Evolutionary conservation across 2,797 vertebrate genomes (phyloP), one percentile per base, ranked within the genome.

Genomic region (Poliocrania exsul): DNA sequence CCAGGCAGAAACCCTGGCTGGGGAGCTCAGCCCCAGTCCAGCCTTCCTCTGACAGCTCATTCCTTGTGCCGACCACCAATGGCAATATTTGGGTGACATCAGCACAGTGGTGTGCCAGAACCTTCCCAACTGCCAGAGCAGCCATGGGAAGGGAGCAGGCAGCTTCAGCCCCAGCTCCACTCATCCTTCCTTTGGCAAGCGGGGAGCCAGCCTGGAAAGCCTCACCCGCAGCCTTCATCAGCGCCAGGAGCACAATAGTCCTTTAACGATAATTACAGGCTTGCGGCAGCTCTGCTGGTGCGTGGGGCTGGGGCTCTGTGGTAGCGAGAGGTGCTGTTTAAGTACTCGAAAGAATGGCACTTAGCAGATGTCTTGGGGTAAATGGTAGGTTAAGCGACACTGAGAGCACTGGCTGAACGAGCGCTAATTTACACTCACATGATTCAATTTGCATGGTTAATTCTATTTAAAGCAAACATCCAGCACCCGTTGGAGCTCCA

Each of bases 221-320:
- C 47, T 88, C 87, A 87, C 82, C 86, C 33, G 40, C 92, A 44
- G 46, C 81, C 81, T 93, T 96, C 79, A 90, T 94, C 83, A 93
- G 77, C 44, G 28, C 90, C 61, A 92, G 87, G 47, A 49, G 71
- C 97, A 97, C 97, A 97, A 97, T 96, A 88, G 96, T 6, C 72
- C 95, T 95, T 88, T 96, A 96, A 97, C 96, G 96, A 97, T 97
- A 97, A 97, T 97, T 87, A 88, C 83, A 97, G 96, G 93, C 95
- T 97, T 97, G 92, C 38, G 12, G 72, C 81, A 62, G 95, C 94
- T 86, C 88, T 64, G 86, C 86, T 86, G 90, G 70, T 86, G 70
- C 11, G 2, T 7, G 64, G 80, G 83, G 81, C 78, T 69, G 81
- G 82, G 86, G 54, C 67, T 93, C 86, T 96, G 93, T 87, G 62